Conservation (phyloP, 2,888 invertebrate genomes). For the Thysanoteuthis rhombus region DNA sequence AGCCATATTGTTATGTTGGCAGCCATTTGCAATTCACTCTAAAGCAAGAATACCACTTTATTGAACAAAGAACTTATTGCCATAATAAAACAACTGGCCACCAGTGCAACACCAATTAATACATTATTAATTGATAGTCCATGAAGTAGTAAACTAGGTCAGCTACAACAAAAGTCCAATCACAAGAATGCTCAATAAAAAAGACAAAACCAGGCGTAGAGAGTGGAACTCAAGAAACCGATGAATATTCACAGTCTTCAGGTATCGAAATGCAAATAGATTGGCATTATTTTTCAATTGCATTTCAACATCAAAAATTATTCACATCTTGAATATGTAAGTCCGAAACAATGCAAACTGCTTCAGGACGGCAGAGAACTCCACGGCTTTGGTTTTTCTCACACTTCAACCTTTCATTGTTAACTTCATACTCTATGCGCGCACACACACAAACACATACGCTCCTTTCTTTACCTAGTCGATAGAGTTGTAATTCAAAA, state of each 20-base stretch:
- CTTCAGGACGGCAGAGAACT: neutral
- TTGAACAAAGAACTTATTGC: neutral
- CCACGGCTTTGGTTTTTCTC: neutral
- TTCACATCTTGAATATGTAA: neutral
- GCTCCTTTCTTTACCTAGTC: too few species aligned
- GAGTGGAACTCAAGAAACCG: too few species aligned
- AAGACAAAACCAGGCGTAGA: too few species aligned
- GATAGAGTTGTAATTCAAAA: neutral
- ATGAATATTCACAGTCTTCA: neutral
- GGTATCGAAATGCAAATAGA: neutral
- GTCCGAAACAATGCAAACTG: neutral
- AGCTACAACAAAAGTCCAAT: neutral
- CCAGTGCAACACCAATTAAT: neutral
- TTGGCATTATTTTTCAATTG: neutral
- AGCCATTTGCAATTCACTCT: slow-evolving; percentile 12
- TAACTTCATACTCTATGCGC: neutral
- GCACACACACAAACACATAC: neutral
- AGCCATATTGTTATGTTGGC: neutral
- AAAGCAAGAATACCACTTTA: neutral
- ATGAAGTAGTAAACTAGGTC: neutral
- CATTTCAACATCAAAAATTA: neutral
- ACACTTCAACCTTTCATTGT: neutral
- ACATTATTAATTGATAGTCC: neutral
- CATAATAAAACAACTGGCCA: neutral
- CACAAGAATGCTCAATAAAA: neutral